Conservation (phyloP, 2,113 vertebrate genomes). For the Bagarius yarrelli region DNA sequence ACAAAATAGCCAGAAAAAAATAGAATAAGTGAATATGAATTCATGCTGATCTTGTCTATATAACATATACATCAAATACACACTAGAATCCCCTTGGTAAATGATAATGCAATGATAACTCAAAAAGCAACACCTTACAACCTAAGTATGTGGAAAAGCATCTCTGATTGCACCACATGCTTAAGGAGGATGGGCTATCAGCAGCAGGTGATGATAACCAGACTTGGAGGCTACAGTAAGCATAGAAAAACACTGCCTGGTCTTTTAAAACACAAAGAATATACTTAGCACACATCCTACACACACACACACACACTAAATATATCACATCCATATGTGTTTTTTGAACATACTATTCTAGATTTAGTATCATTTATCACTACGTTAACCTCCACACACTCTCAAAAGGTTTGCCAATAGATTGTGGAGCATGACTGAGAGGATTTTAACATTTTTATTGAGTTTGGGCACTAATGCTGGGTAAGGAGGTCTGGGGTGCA, state of each 20-base stretch:
- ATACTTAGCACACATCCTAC: not conserved
- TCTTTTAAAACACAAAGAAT: not conserved
- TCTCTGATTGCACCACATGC: not conserved
- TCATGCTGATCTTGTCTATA: no score
- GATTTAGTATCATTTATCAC: no score
- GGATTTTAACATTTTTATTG: no score
- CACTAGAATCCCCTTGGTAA: not conserved
- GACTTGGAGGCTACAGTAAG: not conserved
- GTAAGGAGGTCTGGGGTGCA: no score
- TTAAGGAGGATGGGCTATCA: not conserved
- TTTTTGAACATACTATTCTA: no score
- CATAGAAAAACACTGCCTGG: not conserved
- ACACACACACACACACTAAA: not conserved
- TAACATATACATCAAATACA: no score
- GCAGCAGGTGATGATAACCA: not conserved
- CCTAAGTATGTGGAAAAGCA: not conserved
- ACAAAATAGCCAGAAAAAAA: not conserved
- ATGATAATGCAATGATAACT: not conserved
- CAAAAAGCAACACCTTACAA: not conserved
- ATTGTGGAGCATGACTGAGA: no score
- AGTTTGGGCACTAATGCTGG: no score
- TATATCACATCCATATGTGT: no score
- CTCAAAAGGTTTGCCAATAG: no score
- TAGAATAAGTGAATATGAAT: not conserved
- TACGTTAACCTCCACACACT: no score